Conservation (phyloP, 1,140 invertebrate species). For the Lethrus apterus region DNA sequence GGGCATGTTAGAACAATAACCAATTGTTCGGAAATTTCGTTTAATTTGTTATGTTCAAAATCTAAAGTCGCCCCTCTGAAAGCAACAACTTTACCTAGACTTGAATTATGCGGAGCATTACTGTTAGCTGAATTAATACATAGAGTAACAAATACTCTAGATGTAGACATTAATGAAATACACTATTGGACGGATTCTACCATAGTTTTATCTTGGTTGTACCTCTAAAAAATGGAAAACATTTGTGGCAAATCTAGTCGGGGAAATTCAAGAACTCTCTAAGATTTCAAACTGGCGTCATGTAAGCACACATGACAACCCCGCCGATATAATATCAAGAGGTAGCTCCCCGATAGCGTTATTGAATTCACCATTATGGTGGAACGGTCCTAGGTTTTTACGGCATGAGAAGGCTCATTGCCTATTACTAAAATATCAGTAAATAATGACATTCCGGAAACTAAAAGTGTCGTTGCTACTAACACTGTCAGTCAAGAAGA, state of each 20-base stretch:
- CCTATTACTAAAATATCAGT: no score
- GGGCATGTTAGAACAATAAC: not conserved
- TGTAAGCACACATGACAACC: constrained; percentile 21
- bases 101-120: constrained; percentile 1
- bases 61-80: not conserved
- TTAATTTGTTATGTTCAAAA: constrained; percentile 2
- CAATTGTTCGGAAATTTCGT: not conserved
- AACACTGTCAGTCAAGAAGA: no score
- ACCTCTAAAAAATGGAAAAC: no score
- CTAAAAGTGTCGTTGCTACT: no score
- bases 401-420: no score
- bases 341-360: constrained; percentile 11
- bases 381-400: no score
- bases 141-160: not conserved
- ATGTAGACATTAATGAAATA: not conserved
- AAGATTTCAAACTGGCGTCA: constrained; percentile 16
- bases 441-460: no score
- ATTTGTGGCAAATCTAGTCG: constrained; percentile 20
- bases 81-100: not conserved
- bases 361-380: constrained; percentile 13
- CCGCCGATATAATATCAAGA: constrained; percentile 23
- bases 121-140: not conserved
- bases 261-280: constrained; percentile 18
- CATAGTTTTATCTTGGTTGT: not conserved
- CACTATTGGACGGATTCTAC: constrained; percentile 1